Evolutionary conservation across 2,888 invertebrate species (phyloP).

Genomic region (Macrophya annulata): DNA sequence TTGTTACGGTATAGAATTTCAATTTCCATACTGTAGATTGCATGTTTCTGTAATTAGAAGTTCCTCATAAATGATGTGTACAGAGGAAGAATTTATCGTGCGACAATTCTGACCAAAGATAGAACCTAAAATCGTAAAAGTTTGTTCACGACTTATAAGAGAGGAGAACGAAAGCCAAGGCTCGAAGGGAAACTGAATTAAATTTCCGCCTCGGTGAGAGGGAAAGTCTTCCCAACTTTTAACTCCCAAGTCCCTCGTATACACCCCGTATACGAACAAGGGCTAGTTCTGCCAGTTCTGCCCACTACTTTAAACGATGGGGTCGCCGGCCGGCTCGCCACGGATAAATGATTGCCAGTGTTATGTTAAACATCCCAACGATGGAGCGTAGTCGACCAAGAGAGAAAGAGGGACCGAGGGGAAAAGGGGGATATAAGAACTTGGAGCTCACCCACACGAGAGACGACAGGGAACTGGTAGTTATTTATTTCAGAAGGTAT

Average conservation of each 20-base stretch:
- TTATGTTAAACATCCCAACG: constrained; percentile 78
- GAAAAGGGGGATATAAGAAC: constrained; percentile 51
- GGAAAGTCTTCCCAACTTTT: constrained; percentile 19
- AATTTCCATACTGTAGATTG: not conserved
- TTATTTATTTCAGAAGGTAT: constrained; percentile 76
- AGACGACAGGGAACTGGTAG: constrained; percentile 66
- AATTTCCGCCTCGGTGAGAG: constrained; percentile 12
- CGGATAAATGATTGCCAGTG: constrained; percentile 79
- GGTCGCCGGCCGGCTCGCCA: constrained; percentile 76
- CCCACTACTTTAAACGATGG: constrained; percentile 76
- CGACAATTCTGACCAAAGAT: not conserved
- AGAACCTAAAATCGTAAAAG: constrained; percentile 6
- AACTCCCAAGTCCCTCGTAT: constrained; percentile 14
- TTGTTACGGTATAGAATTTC: not conserved
- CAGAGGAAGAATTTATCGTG: not conserved
- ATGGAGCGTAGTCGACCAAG: constrained; percentile 60
- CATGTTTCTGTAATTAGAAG: not conserved
- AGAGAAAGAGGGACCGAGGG: constrained; percentile 53
- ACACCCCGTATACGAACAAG: constrained; percentile 62
- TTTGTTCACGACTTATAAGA: not conserved
- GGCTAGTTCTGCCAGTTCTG: constrained; percentile 72
- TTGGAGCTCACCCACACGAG: constrained; percentile 73
- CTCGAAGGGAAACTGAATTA: constrained; percentile 12
- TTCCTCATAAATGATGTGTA: not conserved
- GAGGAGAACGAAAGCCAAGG: not conserved